Base-by-base conservation (phyloP, 2,888 invertebrate genomes). In the Thereva nobilitata region DNA sequence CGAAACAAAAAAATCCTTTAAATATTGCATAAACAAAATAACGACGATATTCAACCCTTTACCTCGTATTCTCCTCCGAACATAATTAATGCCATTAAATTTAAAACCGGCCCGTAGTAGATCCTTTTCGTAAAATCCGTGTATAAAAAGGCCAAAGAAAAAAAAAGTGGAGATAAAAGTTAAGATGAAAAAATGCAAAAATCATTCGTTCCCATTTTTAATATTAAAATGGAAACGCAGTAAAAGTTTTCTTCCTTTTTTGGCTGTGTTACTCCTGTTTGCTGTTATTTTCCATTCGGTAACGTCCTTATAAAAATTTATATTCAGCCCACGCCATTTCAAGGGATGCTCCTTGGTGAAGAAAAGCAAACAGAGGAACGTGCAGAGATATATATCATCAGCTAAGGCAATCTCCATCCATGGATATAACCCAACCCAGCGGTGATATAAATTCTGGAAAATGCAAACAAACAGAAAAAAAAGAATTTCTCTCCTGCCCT, bases 311-410 rank as follows among this genome's bases (percentile, higher is more conserved):
- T 47, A 59, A 59, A 59, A 23, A 47, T 59, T 59, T 59, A 59
- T 59, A 59, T 59, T 59, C 59, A 59, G 49, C 59, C 59, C 59
- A 59, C 59, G 59, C 59, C 59, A 47, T 59, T 59, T 59, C 37
- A 37, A 59, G 59, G 49, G 47, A 47, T 34, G 59, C 34, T 59
- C 9, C 47, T 47, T 38, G 38, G 47, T 40, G 59, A 23, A 37
- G 59, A 47, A 47, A n/a, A 41, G 59, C 59, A 59, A 59, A 59
- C 59, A 59, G 9, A 38, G 59, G 10, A 38, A 59, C 47, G 59
- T 49, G 59, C 59, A 59, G 59, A 59, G 23, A 23, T 23, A 23
- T 59, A 59, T 59, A 59, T 59, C 59, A 59, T 59, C 37, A 35
- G 47, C 59, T 47, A 42, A 38, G 42, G 59, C 59, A 59, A 59